Conservation (phyloP, 2,797 vertebrate genomes). For the Staurois parvus region DNA sequence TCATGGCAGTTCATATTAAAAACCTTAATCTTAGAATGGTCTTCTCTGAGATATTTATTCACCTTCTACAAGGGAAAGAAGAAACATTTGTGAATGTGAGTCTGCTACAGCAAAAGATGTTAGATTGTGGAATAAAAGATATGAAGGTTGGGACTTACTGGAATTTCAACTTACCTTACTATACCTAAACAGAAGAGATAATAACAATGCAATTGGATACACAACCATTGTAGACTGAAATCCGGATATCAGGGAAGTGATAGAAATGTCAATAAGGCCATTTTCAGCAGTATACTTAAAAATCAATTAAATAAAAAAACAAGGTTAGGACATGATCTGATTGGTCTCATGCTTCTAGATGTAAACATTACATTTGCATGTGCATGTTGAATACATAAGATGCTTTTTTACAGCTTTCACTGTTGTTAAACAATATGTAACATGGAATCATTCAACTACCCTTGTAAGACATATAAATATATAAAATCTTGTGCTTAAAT, state of each 20-base stretch:
- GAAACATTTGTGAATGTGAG: not conserved
- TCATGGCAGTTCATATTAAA: slow-evolving; percentile 1
- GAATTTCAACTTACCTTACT: slow-evolving; percentile 64
- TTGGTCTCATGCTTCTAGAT: not conserved
- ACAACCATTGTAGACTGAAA: slow-evolving; percentile 71
- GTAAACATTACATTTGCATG: not conserved
- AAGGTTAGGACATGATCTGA: not conserved
- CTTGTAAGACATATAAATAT: no score
- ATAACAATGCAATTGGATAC: slow-evolving; percentile 73
- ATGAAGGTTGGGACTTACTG: not conserved
- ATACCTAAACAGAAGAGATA: slow-evolving; percentile 80
- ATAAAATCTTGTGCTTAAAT: no score
- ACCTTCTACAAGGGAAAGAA: slow-evolving; percentile 20
- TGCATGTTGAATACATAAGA: not conserved
- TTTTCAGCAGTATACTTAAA: slow-evolving; percentile 70
- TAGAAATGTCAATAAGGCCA: slow-evolving; percentile 68
- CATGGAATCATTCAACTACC: no score
- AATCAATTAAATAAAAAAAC: not conserved
- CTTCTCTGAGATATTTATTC: slow-evolving; percentile 31
- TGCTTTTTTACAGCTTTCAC: no score
- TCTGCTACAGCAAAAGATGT: no score
- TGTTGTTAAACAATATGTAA: no score
- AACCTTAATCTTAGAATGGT: slow-evolving; percentile 15
- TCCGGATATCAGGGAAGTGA: slow-evolving; percentile 70
- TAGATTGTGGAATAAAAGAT: no score